Evolutionary conservation across 2,888 invertebrate species (phyloP).

Genomic region (Metalampra italica): DNA sequence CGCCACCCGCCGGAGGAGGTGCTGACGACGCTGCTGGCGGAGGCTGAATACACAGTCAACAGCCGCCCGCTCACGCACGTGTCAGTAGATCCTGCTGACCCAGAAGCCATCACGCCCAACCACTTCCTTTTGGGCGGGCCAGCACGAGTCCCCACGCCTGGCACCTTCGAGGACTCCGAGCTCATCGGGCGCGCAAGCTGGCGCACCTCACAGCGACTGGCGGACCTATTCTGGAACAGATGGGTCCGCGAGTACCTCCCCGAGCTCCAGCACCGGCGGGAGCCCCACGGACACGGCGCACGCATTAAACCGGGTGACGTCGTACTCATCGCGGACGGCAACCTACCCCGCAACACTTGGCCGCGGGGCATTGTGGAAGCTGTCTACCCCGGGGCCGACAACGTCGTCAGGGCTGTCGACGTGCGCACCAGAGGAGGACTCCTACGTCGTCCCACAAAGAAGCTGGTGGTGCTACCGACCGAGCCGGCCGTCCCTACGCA

Average conservation of each 20-base stretch:
- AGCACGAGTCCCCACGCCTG: background rate
- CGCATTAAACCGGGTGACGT: background rate
- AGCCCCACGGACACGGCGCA: background rate
- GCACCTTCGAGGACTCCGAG: constrained; percentile 3
- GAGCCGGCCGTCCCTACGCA: no score
- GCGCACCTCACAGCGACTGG: background rate
- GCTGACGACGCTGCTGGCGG: background rate
- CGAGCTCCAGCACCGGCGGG: background rate
- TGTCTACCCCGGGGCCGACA: background rate
- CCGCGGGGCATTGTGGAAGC: background rate
- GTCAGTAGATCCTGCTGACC: background rate
- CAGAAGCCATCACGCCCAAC: background rate
- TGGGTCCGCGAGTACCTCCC: background rate
- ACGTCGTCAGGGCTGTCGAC: background rate
- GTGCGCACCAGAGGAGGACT: background rate
- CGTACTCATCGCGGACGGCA: no score
- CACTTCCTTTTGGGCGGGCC: background rate
- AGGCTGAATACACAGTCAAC: background rate
- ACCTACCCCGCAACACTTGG: background rate
- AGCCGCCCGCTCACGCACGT: background rate
- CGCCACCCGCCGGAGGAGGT: background rate
- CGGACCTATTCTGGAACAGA: background rate
- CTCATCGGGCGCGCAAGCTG: background rate
- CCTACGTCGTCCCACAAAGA: background rate
- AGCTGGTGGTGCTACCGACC: background rate